A percentile compares a stretch with the other conserved stretches of the same genome.
Conservation (phyloP, 2,888 invertebrate genomes). For the Teleiodes luculella region DNA sequence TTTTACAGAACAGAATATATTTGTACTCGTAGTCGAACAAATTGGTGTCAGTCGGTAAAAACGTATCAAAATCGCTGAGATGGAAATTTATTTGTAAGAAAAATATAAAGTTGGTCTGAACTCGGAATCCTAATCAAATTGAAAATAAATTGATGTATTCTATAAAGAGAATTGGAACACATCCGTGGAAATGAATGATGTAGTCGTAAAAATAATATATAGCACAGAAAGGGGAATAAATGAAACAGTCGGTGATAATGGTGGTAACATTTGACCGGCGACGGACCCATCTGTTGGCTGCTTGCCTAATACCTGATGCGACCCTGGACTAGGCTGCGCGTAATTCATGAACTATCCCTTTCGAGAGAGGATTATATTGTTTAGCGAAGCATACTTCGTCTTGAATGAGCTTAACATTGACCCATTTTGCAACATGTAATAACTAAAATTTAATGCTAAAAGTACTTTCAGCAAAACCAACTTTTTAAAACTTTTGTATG, state of each 20-base stretch:
- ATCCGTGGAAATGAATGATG: not conserved
- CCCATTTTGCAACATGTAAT: too few species aligned
- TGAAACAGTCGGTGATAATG: slow-evolving; percentile 1
- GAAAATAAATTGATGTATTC: too few species aligned
- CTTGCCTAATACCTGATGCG: slow-evolving; percentile 54
- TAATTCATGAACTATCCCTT: slow-evolving; percentile 27
- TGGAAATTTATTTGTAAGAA: not conserved
- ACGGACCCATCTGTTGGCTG: slow-evolving; percentile 66
- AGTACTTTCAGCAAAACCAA: too few species aligned
- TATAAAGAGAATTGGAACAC: too few species aligned
- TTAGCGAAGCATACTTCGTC: slow-evolving; percentile 24
- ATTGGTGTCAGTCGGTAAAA: not conserved
- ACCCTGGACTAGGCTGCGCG: slow-evolving; percentile 27
- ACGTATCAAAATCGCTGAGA: not conserved
- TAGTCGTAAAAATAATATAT: not conserved
- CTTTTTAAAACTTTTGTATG: too few species aligned
- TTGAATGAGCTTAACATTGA: too few species aligned
- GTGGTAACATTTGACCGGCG: slow-evolving; percentile 32
- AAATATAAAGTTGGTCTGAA: not conserved
- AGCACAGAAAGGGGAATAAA: not conserved
- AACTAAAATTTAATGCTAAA: too few species aligned
- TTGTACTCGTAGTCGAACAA: not conserved
- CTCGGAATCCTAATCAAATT: not conserved
- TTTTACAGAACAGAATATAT: not conserved
- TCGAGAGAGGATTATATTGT: slow-evolving; percentile 31